Percentiles rank a stretch among this genome's conserved stretches.
Evolutionary conservation across 2,888 invertebrate species (phyloP).

Genomic region (Drosophila multiciliata): DNA sequence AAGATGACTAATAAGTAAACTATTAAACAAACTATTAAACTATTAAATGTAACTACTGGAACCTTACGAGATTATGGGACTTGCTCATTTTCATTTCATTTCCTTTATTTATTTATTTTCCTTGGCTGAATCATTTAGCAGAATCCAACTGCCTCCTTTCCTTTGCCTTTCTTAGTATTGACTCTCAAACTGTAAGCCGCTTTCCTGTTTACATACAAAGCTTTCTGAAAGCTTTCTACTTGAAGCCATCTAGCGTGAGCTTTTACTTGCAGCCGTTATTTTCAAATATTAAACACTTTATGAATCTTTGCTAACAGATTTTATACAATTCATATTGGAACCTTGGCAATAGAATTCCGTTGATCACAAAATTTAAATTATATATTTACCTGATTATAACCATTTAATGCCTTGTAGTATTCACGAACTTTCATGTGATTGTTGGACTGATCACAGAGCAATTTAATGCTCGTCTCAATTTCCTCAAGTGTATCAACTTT

Average conservation of each 20-base stretch:
- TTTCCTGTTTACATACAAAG: neutral
- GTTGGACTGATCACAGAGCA: conserved; percentile 91
- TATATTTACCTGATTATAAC: conserved; percentile 89
- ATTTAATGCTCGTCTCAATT: conserved; percentile 87
- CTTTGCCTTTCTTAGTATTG: neutral
- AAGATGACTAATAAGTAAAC: neutral
- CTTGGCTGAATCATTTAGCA: neutral
- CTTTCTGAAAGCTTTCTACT: neutral
- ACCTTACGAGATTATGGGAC: neutral
- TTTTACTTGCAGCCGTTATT: conserved; percentile 13
- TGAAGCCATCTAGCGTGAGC: conserved; percentile 28
- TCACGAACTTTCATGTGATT: conserved; percentile 91
- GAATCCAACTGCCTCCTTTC: neutral
- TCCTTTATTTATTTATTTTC: neutral
- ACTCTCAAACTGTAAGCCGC: neutral
- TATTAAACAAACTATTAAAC: neutral
- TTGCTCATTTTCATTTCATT: no score
- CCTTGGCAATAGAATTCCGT: neutral
- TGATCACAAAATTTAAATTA: neutral
- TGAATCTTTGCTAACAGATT: neutral
- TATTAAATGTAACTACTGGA: neutral
- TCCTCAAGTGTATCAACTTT: conserved; percentile 85
- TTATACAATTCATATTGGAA: neutral
- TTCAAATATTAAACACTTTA: neutral
- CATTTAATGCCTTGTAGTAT: conserved; percentile 89